Evolutionary conservation across 2,888 invertebrate species (phyloP), one percentile per base, ranked within the genome.

Genomic region (Pandemis corylana): DNA sequence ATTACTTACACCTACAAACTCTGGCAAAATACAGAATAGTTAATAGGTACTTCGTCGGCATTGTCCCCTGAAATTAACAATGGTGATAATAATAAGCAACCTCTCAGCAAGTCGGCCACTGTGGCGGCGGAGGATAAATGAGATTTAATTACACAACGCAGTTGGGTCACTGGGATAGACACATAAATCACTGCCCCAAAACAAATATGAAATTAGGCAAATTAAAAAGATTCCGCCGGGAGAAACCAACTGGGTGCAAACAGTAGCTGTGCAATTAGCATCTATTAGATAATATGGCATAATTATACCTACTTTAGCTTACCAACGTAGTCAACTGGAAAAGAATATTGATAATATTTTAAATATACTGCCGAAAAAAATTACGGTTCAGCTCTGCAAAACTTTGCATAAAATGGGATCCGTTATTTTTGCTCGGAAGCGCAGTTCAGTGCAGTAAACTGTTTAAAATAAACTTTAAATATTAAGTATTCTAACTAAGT

Each of bases 121-220:
- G 59, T 12, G 59, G 59, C 59, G 59, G 59, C 20, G 28, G 59
- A 59, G 59, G 59, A 69, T 69, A 69, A 64, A 74, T 65, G 74
- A 66, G 61, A 69, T 59, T 73, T 73, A 74, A 65, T 53, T 69
- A 73, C 59, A 42, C 12, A 66, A 65, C 64, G 64, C 68, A 65
- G 53, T 67, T 12, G 36, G 73, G 73, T 69, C 61, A 63, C 68
- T 0, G 51, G 74, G 65, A 70, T 66, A 65, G 65, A 44, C 59
- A 36, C 69, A 74, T 74, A 70, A 74, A 74, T 74, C 74, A 74
- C 61, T 61, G 69, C 65, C 65, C 65, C 51, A 66, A 74, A 56
- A 70, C 74, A 74, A 74, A 69, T 70, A 74, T 66, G 42, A 66
- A 74, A 74, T 74, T 70, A 74, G 74, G 74, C 49, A 74, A 74